Conservation (phyloP, 2,113 vertebrate genomes). For the Petrocephalus zakoni region DNA sequence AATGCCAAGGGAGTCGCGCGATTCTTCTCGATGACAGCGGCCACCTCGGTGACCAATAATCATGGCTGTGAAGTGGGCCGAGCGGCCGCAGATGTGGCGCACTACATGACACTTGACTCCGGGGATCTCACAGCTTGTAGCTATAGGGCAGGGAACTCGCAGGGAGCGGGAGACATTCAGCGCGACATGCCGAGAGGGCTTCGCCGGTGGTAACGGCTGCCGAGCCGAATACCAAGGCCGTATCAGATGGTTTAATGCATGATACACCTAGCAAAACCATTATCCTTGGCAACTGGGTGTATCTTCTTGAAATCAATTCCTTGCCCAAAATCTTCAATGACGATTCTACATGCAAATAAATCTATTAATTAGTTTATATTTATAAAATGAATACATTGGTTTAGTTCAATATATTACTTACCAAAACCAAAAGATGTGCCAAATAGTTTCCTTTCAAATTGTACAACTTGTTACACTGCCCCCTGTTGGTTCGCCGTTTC, state of each 20-base stretch:
- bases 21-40: background rate
- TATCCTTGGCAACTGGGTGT: background rate
- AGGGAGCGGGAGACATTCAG: background rate
- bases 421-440: background rate
- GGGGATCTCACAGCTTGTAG: background rate
- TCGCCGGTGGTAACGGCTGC: background rate
- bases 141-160: background rate
- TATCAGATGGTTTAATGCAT: background rate
- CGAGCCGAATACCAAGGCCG: background rate
- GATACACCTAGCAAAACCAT: background rate
- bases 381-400: background rate
- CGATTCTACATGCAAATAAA: background rate
- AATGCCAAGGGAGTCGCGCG: background rate
- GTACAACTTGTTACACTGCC: background rate
- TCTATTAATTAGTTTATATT: background rate
- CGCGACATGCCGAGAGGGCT: background rate
- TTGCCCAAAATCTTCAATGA: background rate
- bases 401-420: background rate
- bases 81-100: background rate
- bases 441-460: background rate
- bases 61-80: background rate
- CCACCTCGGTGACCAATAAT: conserved; percentile 10
- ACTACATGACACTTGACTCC: background rate
- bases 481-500: background rate
- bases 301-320: background rate